phyloP scores from a whole-genome alignment of 2,113 vertebrate species.

The Cavia porcellus region DNA sequence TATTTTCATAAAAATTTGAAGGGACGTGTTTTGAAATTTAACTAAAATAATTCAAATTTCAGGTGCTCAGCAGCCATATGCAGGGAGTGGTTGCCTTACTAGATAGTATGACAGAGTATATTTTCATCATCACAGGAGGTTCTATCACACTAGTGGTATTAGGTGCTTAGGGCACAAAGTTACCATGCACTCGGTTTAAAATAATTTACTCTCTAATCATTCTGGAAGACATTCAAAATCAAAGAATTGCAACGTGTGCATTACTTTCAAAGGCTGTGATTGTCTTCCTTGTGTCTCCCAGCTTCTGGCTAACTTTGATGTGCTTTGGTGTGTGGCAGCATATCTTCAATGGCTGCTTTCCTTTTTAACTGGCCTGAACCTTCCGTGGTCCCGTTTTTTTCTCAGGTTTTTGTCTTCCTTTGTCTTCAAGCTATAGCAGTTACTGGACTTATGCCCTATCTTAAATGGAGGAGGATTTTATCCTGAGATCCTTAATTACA shows the following conservation, averaged over 20 bases:
- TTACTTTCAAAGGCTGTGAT: background rate
- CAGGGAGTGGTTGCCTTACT: background rate
- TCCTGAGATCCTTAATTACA: background rate
- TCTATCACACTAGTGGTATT: background rate
- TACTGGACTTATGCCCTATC: background rate
- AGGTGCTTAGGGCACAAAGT: background rate
- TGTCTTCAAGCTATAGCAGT: background rate
- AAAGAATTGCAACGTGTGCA: background rate
- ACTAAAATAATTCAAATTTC: background rate
- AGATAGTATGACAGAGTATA: background rate
- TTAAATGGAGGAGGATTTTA: conserved; percentile 14
- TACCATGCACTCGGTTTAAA: background rate
- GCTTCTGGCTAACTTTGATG: background rate
- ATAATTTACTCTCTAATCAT: background rate
- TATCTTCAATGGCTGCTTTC: background rate
- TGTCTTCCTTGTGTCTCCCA: background rate
- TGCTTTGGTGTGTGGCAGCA: background rate
- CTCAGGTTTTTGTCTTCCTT: background rate
- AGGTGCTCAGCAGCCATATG: background rate
- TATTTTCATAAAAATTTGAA: background rate
- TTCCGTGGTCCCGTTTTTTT: background rate
- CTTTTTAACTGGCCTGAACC: background rate
- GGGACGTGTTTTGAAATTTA: conserved; percentile 12
- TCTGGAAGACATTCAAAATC: conserved; percentile 17
- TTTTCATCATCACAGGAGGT: background rate